Evolutionary conservation across 2,113 vertebrate genomes (phyloP).

Genomic region (Anser cygnoides): DNA sequence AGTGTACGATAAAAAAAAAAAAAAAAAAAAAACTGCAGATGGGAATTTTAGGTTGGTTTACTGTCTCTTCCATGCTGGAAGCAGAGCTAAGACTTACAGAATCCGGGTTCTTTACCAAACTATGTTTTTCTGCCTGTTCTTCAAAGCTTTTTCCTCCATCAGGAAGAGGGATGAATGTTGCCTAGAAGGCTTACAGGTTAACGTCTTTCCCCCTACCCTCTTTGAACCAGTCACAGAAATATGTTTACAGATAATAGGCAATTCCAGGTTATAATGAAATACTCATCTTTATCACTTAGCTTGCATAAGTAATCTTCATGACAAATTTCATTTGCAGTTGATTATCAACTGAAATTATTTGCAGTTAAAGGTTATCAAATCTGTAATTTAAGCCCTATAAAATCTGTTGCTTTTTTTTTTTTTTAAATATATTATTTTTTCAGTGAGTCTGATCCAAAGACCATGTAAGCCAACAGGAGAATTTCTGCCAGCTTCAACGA

Average conservation of each 20-base stretch:
- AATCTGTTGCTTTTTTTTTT: neutral
- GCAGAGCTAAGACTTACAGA: neutral
- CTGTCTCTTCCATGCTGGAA: neutral
- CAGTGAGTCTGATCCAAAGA: neutral
- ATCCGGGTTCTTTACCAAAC: neutral
- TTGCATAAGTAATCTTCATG: conserved; percentile 55
- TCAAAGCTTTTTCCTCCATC: neutral
- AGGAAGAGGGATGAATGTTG: neutral
- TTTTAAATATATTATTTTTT: neutral
- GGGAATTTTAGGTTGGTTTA: neutral
- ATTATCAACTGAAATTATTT: conserved; percentile 15
- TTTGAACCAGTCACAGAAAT: neutral
- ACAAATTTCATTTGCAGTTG: conserved; percentile 30
- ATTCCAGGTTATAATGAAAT: conserved; percentile 66
- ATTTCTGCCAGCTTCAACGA: neutral
- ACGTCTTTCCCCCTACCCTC: neutral
- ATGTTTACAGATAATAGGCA: conserved; percentile 73
- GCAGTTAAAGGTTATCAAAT: conserved; percentile 50
- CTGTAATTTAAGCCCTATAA: conserved; percentile 42
- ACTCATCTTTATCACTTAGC: conserved; percentile 25
- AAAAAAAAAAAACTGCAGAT: neutral
- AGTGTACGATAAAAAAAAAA: neutral
- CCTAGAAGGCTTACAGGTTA: neutral
- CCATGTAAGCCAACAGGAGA: neutral
- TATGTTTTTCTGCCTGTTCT: neutral